phyloP scores from a whole-genome alignment of 2,113 vertebrate species.

The Myotis davidii region DNA sequence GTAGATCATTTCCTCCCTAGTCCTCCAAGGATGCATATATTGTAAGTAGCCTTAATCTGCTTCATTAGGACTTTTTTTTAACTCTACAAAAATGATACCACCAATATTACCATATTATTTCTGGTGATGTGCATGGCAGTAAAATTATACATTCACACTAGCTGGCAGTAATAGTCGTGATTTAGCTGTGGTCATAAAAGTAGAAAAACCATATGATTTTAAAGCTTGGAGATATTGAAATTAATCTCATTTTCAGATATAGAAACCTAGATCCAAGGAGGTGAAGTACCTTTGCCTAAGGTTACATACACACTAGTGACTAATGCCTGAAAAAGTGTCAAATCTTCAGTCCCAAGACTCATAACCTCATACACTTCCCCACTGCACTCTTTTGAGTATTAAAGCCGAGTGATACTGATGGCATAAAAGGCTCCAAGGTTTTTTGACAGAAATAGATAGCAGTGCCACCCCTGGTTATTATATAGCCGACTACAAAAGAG shows the following conservation, averaged over 20 bases:
- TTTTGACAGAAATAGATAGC: neutral
- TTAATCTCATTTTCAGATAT: constrained; percentile 50
- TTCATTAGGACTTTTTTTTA: constrained; percentile 75
- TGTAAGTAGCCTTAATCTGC: constrained; percentile 79
- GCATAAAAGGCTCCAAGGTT: neutral
- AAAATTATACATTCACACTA: constrained; percentile 49
- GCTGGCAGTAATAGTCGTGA: constrained; percentile 28
- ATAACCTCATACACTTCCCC: neutral
- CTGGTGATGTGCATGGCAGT: constrained; percentile 59
- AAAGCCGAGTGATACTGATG: neutral
- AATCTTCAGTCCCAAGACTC: neutral
- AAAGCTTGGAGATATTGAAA: constrained; percentile 39
- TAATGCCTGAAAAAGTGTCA: neutral
- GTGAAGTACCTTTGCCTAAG: neutral
- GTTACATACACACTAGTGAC: neutral
- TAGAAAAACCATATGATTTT: constrained; percentile 22
- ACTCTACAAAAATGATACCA: constrained; percentile 67
- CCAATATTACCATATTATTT: constrained; percentile 77
- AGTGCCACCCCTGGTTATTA: neutral
- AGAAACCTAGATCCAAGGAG: constrained; percentile 21
- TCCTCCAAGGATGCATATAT: constrained; percentile 73
- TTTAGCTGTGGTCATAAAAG: constrained; percentile 36
- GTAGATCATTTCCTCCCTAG: constrained; percentile 75
- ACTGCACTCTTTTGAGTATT: neutral
- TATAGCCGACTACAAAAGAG: neutral